These are phyloP conservation scores for Xanthorhoe spadicearia DNA, from an alignment of 2,888 invertebrate genomes.

Conservation along the genomic window DNA sequence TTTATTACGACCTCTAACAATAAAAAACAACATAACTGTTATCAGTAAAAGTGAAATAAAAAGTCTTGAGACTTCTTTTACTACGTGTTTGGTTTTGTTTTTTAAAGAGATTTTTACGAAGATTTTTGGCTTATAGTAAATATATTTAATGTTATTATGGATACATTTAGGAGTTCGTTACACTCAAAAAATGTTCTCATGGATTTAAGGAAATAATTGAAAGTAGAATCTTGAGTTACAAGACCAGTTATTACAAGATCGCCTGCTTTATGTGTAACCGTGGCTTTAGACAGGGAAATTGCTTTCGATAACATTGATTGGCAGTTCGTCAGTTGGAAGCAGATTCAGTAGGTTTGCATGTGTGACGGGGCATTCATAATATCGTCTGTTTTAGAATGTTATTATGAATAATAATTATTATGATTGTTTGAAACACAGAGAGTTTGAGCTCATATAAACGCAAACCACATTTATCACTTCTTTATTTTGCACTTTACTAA, in stretches of 20 bases:
- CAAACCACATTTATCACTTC: background rate
- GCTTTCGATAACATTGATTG: conserved; percentile 45
- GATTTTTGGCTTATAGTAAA: too few relatives aligned
- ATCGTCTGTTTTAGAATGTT: background rate
- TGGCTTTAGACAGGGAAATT: conserved; percentile 22
- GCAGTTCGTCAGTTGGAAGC: conserved; percentile 28
- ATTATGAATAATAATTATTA: background rate
- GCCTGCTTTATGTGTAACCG: background rate
- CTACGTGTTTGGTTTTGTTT: too few relatives aligned
- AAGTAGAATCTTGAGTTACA: background rate
- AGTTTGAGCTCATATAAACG: background rate
- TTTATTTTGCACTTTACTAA: background rate
- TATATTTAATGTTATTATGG: too few relatives aligned
- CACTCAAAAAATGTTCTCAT: too few relatives aligned
- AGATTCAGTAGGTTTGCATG: background rate
- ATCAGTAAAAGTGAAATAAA: too few relatives aligned
- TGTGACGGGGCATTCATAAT: background rate
- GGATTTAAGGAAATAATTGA: too few relatives aligned
- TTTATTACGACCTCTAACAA: too few relatives aligned
- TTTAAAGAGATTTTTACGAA: too few relatives aligned
- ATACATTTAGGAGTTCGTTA: too few relatives aligned
- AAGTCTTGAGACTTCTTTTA: too few relatives aligned
- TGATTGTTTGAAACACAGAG: background rate
- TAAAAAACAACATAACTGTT: too few relatives aligned
- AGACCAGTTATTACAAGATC: background rate